Evolutionary conservation across 2,113 vertebrate genomes (phyloP).

Genomic region (Paramormyrops kingsleyae): DNA sequence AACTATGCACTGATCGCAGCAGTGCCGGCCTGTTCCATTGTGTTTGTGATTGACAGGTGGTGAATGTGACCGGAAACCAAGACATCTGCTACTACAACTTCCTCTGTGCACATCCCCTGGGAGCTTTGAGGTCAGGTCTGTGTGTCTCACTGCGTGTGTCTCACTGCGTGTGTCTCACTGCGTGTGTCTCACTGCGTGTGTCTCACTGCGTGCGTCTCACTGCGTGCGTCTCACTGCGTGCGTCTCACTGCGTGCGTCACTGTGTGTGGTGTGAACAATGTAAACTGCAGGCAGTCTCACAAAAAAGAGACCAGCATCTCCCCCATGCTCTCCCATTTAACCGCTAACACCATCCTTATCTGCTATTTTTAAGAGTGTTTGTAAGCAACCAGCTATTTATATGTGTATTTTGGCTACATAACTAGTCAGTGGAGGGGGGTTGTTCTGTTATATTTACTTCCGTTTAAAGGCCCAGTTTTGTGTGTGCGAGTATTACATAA

Average conservation of each 20-base stretch:
- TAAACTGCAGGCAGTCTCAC: neutral
- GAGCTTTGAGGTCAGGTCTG: slow-evolving; percentile 75
- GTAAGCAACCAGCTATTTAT: neutral
- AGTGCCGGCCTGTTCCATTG: neutral
- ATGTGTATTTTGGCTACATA: neutral
- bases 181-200: neutral
- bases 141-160: neutral
- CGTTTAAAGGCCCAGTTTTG: neutral
- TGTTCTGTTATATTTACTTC: neutral
- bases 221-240: neutral
- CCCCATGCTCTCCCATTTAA: neutral
- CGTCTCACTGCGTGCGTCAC: neutral
- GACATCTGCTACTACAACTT: slow-evolving; percentile 99
- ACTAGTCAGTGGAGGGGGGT: neutral
- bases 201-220: neutral
- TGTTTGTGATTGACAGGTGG: slow-evolving; percentile 62
- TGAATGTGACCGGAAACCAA: slow-evolving; percentile 93
- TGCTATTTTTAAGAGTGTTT: neutral
- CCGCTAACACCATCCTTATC: neutral
- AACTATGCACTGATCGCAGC: neutral
- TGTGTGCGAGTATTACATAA: neutral
- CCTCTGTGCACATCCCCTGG: slow-evolving; percentile 87
- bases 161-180: neutral
- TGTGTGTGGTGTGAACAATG: neutral
- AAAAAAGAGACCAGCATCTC: neutral